Evolutionary conservation across 2,797 vertebrate species (phyloP), one percentile per base, ranked within the genome.

Genomic region (Labeo calbasu): DNA sequence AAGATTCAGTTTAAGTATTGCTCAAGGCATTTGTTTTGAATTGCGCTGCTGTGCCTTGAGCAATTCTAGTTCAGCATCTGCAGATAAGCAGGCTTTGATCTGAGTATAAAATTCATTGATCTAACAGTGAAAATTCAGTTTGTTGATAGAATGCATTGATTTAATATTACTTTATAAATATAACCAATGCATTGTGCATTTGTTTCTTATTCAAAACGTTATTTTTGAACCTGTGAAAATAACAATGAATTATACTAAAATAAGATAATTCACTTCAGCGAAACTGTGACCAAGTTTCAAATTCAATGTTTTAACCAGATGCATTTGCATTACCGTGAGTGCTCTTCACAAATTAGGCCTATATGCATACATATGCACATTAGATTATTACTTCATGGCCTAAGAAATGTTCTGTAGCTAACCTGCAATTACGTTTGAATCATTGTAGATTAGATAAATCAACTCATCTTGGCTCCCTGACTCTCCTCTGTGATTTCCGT

Each of bases 21-120:
- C 68, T 79, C 55, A 19, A 6, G 36, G 66, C 66, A 19, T 71
- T 84, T 71, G 19, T 78, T 77, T 70, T 69, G 9, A 36, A 71
- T 36, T 50, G 21, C 11, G 2, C n/a, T 12, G 15, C n/a, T 23
- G 75, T 77, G 66, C 25, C 32, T 36, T 50, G 17, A 77, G 65
- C 17, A 25, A n/a, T 51, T 77, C 14, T 48, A 69, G 46, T 55
- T 66, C n/a, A 59, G 63, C 12, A 17, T 2, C 43, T 83, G 23
- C 11, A 65, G 17, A 61, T 61, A 12, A 61, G 25, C 17, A n/a
- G 12, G 32, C 21, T 55, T 76, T 75, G 61, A 50, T 36, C 43
- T 4, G 48, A 69, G 3, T 51, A 51, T 55, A 25, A 70, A 57
- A 57, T 43, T 15, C 36, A 46, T 28, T 71, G 21, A 23, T 25